These are phyloP conservation scores for Suricata suricatta DNA, from an alignment of 2,113 vertebrate genomes.

Conservation along the genomic window DNA sequence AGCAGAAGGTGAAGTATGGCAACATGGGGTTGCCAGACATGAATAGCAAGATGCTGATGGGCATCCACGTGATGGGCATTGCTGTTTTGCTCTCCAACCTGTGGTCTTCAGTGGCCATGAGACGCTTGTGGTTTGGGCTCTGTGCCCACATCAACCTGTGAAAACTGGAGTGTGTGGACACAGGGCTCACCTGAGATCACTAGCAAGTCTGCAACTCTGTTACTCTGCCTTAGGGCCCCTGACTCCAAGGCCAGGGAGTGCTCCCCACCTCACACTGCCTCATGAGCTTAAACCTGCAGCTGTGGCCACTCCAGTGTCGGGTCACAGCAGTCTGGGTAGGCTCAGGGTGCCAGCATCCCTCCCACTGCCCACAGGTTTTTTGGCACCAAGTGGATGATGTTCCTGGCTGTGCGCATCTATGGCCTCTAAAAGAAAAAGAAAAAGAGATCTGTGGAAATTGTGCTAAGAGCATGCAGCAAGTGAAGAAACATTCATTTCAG, in stretches of 20 bases:
- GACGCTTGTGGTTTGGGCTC: not conserved
- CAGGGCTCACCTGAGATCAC: not conserved
- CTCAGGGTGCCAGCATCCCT: not conserved
- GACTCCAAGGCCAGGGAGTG: not conserved
- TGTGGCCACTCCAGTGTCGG: not conserved
- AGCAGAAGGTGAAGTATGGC: slow-evolving; percentile 96
- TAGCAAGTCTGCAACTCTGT: not conserved
- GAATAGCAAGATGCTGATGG: slow-evolving; percentile 94
- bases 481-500: not conserved
- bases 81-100: slow-evolving; percentile 91
- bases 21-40: slow-evolving; percentile 94
- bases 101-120: slow-evolving; percentile 85
- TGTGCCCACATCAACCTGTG: not conserved
- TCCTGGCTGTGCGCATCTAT: slow-evolving; percentile 93
- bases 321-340: fast-evolving
- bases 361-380: slow-evolving; percentile 88
- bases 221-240: not conserved
- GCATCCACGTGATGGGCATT: slow-evolving; percentile 93
- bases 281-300: not conserved
- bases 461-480: not conserved
- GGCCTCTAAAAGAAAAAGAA: slow-evolving; percentile 84
- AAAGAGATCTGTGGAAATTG: not conserved
- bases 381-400: slow-evolving; percentile 98
- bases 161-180: not conserved
- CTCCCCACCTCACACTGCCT: not conserved